Evolutionary conservation across 1,140 invertebrate species (phyloP).

Genomic region (Bacillus rossius): DNA sequence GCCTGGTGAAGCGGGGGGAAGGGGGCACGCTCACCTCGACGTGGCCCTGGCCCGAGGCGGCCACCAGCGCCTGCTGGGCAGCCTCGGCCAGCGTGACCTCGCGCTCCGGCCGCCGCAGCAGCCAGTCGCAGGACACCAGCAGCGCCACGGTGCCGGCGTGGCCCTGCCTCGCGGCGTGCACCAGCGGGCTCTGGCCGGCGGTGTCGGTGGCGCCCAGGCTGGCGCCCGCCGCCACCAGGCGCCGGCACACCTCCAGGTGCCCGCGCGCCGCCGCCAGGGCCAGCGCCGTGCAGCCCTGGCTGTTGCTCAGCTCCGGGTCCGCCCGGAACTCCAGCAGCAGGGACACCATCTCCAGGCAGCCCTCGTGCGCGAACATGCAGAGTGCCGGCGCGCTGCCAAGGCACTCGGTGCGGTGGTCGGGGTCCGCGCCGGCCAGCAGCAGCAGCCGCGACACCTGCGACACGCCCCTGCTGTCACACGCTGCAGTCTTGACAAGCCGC

Average conservation of each 20-base stretch:
- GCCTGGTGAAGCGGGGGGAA: too few relatives aligned
- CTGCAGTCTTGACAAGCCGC: too few relatives aligned
- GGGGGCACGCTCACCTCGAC: slow-evolving; percentile 54
- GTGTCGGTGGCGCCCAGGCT: slow-evolving; percentile 74
- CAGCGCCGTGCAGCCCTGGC: slow-evolving; percentile 77
- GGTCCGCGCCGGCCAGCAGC: slow-evolving; percentile 83
- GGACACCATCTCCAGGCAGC: slow-evolving; percentile 80
- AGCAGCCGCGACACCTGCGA: slow-evolving; percentile 77
- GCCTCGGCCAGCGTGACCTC: slow-evolving; percentile 52
- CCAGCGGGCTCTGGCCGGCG: slow-evolving; percentile 79
- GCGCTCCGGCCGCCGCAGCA: slow-evolving; percentile 41
- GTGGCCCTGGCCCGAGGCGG: slow-evolving; percentile 81
- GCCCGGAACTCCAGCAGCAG: slow-evolving; percentile 89
- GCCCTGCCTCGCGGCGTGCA: slow-evolving; percentile 84
- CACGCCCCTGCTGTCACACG: too few relatives aligned
- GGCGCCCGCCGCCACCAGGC: slow-evolving; percentile 65
- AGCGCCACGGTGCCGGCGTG: slow-evolving; percentile 79
- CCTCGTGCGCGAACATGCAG: slow-evolving; percentile 85
- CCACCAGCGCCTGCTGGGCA: slow-evolving; percentile 82
- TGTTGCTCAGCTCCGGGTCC: slow-evolving; percentile 82
- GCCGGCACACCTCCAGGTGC: slow-evolving; percentile 68
- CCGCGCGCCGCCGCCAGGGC: slow-evolving; percentile 76
- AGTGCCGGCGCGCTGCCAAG: slow-evolving; percentile 78
- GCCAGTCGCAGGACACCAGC: slow-evolving; percentile 78
- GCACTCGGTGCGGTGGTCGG: slow-evolving; percentile 75